Conservation (phyloP, 2,797 vertebrate genomes). For the Lycodopsis pacificus region DNA sequence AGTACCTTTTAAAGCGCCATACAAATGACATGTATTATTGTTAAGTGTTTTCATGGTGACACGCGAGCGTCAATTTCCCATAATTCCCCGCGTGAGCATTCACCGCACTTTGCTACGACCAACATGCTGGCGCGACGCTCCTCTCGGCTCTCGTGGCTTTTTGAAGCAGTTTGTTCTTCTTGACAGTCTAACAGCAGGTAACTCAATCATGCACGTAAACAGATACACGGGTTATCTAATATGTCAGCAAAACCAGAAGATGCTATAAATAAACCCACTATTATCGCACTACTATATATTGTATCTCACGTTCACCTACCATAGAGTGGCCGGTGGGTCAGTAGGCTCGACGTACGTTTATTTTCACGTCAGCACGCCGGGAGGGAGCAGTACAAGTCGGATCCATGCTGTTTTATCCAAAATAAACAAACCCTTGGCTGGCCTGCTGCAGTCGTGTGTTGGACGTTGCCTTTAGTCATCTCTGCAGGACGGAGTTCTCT, state of each 20-base stretch:
- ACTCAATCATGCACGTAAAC: background rate
- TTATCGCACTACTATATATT: no score
- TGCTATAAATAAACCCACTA: background rate
- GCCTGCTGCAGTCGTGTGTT: conserved; percentile 26
- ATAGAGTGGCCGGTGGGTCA: conserved; percentile 6
- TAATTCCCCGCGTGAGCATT: background rate
- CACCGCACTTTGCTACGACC: no score
- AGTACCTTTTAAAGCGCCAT: no score
- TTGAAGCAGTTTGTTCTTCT: background rate
- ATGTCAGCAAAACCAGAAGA: background rate
- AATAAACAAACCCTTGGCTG: conserved; percentile 6
- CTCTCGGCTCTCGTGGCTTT: no score
- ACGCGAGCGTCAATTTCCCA: background rate
- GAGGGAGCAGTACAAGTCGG: conserved; percentile 3
- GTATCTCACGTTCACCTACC: conserved; percentile 28
- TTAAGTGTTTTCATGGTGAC: background rate
- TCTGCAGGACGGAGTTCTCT: conserved; percentile 56
- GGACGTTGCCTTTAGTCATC: conserved; percentile 37
- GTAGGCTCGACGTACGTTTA: conserved; percentile 1
- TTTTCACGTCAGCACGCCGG: conserved; percentile 22
- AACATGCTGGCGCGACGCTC: background rate
- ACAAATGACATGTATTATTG: no score
- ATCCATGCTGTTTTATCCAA: conserved; percentile 21
- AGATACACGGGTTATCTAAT: background rate
- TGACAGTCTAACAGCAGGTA: conserved; percentile 12